These are phyloP conservation scores for Caenorhabditis tropicalis DNA, from an alignment of 1,140 invertebrate genomes.

Conservation along the genomic window DNA sequence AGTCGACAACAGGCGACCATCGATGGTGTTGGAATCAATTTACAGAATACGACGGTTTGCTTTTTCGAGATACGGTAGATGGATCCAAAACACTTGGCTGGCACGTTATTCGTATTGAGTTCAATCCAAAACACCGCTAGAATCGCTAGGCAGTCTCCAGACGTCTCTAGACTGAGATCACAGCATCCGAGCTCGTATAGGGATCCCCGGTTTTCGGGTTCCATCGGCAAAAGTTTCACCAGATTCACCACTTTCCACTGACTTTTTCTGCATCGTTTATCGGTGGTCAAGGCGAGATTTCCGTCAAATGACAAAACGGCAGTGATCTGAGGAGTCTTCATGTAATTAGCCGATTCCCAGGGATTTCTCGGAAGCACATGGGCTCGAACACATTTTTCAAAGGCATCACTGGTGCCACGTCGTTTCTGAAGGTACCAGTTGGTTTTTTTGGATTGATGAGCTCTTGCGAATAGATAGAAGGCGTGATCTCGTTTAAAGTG, in stretches of 20 bases:
- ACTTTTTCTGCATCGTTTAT: conserved; percentile 11
- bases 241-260: conserved; percentile 9
- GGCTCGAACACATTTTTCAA: background rate
- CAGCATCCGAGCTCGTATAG: conserved; percentile 30
- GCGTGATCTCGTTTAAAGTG: conserved; percentile 7
- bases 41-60: background rate
- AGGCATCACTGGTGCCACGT: background rate
- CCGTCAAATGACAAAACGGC: background rate
- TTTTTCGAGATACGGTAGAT: background rate
- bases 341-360: background rate
- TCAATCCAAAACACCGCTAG: conserved; percentile 13
- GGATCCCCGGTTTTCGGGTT: conserved; percentile 1
- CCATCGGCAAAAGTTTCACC: conserved; percentile 9
- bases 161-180: background rate
- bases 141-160: conserved; percentile 25
- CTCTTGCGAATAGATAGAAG: background rate
- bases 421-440: background rate
- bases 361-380: background rate
- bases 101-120: background rate
- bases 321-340: background rate
- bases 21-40: background rate
- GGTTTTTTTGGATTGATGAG: background rate
- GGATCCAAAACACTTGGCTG: conserved; percentile 16
- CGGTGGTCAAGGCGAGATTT: background rate
- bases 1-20: conserved; percentile 22